Conservation (phyloP, 2,113 vertebrate species). For the Heptranchias perlo region DNA sequence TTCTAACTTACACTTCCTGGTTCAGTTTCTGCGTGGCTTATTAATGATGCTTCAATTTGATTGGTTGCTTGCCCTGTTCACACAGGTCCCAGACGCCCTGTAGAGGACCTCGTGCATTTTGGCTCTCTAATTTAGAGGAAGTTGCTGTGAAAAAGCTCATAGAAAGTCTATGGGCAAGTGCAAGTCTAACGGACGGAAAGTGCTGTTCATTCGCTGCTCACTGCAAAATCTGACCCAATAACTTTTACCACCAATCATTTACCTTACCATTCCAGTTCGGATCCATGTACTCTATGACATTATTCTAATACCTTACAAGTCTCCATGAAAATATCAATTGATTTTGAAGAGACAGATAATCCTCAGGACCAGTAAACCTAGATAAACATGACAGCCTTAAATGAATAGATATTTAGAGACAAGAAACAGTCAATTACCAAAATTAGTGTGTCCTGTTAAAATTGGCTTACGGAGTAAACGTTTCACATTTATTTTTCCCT, state of each 20-base stretch:
- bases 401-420: conserved; percentile 53
- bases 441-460: conserved; percentile 43
- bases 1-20: too few relatives aligned
- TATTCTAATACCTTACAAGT: conserved; percentile 47
- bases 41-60: too few relatives aligned
- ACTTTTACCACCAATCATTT: neutral
- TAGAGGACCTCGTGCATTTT: too few relatives aligned
- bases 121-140: too few relatives aligned
- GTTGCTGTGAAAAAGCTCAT: too few relatives aligned
- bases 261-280: conserved; percentile 38
- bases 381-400: conserved; percentile 46
- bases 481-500: neutral
- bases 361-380: conserved; percentile 44
- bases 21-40: too few relatives aligned
- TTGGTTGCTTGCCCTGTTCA: too few relatives aligned
- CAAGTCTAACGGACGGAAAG: too few relatives aligned
- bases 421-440: conserved; percentile 52
- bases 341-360: conserved; percentile 52
- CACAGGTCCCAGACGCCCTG: too few relatives aligned
- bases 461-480: neutral
- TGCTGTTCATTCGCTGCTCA: too few relatives aligned
- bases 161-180: too few relatives aligned
- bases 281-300: neutral
- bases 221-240: too few relatives aligned
- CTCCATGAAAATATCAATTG: conserved; percentile 51